phyloP scores from a whole-genome alignment of 1,140 invertebrate species.

The Calephelis nemesis region DNA sequence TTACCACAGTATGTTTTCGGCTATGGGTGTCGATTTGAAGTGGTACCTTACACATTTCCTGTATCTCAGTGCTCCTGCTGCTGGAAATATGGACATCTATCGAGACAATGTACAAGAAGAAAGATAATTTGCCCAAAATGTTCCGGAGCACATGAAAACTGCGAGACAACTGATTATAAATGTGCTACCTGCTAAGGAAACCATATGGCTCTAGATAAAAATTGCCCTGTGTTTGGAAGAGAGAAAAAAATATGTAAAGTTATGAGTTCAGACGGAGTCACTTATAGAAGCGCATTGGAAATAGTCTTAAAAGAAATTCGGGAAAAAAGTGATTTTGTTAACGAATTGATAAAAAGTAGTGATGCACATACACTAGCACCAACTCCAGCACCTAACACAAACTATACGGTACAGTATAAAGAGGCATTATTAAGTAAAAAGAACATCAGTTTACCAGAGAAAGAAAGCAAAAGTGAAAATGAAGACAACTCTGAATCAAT shows the following conservation, averaged over 20 bases:
- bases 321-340: neutral
- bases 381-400: neutral
- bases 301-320: neutral
- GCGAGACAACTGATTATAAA: conserved; percentile 6
- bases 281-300: neutral
- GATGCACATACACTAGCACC: neutral
- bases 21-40: conserved; percentile 12
- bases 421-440: neutral
- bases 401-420: neutral
- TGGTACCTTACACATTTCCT: conserved; percentile 1
- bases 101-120: neutral
- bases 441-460: neutral
- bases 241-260: conserved; percentile 2
- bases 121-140: conserved; percentile 11
- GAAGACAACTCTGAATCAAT: neutral
- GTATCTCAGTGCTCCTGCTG: conserved; percentile 17
- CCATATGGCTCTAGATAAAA: neutral
- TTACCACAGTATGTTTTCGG: conserved; percentile 1
- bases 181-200: neutral
- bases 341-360: too few relatives aligned
- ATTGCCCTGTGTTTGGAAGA: neutral
- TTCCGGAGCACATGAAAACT: conserved; percentile 1
- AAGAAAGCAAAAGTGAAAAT: neutral
- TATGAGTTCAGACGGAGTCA: neutral
- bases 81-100: conserved; percentile 16